Evolutionary conservation across 2,113 vertebrate species (phyloP).

Genomic region (Micronycteris hirsuta): DNA sequence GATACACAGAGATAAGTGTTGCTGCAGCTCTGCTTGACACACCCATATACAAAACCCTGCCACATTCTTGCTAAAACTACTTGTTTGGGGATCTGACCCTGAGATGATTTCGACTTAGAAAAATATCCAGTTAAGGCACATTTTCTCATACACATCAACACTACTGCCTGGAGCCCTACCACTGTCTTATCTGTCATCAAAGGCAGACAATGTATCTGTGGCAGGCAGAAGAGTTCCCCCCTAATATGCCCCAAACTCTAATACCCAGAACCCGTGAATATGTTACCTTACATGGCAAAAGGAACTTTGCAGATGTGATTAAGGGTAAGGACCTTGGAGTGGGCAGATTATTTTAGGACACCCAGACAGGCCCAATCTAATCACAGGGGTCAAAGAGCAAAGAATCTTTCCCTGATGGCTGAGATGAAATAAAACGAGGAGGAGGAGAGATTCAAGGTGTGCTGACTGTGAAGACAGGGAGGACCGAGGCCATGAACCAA

Average conservation of each 20-base stretch:
- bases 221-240: not conserved
- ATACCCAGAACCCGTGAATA: not conserved
- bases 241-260: not conserved
- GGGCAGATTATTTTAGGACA: not conserved
- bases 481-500: not conserved
- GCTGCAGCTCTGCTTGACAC: not conserved
- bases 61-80: slow-evolving; percentile 2
- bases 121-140: not conserved
- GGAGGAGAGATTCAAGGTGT: not conserved
- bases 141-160: slow-evolving; percentile 11
- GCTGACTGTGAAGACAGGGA: not conserved
- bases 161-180: not conserved
- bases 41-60: not conserved
- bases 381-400: not conserved
- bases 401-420: not conserved
- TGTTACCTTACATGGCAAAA: not conserved
- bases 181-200: not conserved
- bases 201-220: not conserved
- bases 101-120: not conserved
- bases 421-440: not conserved
- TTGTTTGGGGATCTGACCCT: not conserved
- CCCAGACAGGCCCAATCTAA: not conserved
- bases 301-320: not conserved
- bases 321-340: not conserved
- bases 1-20: not conserved